phyloP scores from a whole-genome alignment of 2,113 vertebrate species.

The Dicrurus megarhynchus region DNA sequence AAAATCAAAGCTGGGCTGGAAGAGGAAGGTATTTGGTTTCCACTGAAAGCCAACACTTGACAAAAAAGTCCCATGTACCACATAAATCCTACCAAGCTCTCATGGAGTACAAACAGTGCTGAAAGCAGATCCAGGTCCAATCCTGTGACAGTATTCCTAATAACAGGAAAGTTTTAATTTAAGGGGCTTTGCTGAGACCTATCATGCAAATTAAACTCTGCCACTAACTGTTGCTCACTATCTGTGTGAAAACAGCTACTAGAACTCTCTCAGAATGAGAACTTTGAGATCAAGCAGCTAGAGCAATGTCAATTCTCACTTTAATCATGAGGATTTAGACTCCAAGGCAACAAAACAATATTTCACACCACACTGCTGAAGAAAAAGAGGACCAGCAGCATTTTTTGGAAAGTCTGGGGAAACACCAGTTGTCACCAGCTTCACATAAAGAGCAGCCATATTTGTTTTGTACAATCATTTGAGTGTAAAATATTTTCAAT shows the following conservation, averaged over 20 bases:
- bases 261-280: not conserved
- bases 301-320: not conserved
- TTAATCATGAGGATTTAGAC: not conserved
- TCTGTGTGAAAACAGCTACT: not conserved
- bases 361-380: not conserved
- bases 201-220: not conserved
- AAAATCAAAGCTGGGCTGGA: not conserved
- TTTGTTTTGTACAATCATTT: not conserved
- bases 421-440: not conserved
- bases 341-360: not conserved
- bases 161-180: not conserved
- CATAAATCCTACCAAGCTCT: not conserved
- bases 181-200: not conserved
- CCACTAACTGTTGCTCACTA: not conserved
- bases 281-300: not conserved
- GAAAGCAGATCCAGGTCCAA: not conserved
- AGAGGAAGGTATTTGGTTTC: conserved; percentile 6
- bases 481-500: not conserved
- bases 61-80: not conserved
- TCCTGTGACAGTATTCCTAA: not conserved
- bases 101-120: not conserved
- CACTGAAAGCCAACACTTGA: not conserved
- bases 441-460: not conserved
- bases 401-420: not conserved
- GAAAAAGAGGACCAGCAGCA: not conserved